These are phyloP conservation scores for Hylaeus anthracinus DNA, from an alignment of 1,140 invertebrate genomes.

Conservation along the genomic window DNA sequence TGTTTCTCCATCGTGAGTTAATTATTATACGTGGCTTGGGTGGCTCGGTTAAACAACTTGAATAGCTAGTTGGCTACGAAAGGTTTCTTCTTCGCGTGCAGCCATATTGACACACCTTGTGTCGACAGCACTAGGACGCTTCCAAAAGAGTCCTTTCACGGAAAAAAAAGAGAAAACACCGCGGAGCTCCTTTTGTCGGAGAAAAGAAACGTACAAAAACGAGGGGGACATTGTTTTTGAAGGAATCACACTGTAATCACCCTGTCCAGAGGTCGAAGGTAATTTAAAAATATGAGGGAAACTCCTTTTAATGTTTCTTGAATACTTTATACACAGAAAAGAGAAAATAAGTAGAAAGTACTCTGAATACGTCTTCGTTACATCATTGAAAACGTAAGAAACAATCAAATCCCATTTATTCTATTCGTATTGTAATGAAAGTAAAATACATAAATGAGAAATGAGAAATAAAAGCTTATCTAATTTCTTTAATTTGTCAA, in stretches of 20 bases:
- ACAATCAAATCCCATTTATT: no score
- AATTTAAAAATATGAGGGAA: neutral
- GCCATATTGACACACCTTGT: neutral
- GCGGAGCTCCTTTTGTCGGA: neutral
- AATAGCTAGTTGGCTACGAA: conserved; percentile 1
- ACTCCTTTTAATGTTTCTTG: neutral
- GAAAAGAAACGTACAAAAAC: neutral
- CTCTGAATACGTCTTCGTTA: no score
- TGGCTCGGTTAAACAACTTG: neutral
- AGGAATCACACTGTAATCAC: neutral
- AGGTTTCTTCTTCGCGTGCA: neutral
- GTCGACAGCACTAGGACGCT: neutral
- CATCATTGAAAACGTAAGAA: no score
- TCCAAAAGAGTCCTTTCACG: neutral
- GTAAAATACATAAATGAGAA: no score
- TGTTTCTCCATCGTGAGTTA: neutral
- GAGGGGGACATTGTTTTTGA: neutral
- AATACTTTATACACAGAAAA: no score
- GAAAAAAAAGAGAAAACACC: neutral
- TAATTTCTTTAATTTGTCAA: no score
- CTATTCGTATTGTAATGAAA: no score
- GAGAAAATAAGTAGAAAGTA: no score
- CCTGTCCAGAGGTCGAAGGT: neutral
- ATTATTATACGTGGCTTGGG: neutral
- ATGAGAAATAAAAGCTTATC: no score